phyloP scores from a whole-genome alignment of 2,797 vertebrate species.

The Neoniphon sammara region DNA sequence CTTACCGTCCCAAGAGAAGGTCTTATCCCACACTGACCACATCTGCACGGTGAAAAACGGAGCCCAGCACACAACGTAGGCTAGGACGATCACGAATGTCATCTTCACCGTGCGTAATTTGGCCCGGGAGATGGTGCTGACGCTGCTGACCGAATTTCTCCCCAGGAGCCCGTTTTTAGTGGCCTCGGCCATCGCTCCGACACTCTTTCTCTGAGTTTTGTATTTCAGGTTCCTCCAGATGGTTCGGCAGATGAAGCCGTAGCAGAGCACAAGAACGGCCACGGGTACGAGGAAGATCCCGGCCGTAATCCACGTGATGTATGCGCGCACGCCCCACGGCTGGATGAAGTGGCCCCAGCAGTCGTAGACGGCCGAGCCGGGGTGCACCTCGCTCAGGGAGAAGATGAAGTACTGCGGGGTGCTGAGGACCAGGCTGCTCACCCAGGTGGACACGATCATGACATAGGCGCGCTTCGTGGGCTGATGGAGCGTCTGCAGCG shows the following conservation, averaged over 20 bases:
- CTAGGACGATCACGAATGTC: constrained; percentile 93
- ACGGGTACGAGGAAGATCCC: constrained; percentile 90
- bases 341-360: constrained; percentile 91
- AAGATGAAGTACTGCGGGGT: constrained; percentile 92
- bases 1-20: constrained; percentile 82
- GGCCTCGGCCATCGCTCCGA: constrained; percentile 2
- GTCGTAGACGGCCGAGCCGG: constrained; percentile 88
- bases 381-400: constrained; percentile 87
- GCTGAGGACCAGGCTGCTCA: constrained; percentile 87
- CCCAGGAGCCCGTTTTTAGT: constrained; percentile 75
- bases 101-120: constrained; percentile 95
- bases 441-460: constrained; percentile 88
- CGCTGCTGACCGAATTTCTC: constrained; percentile 86
- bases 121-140: constrained; percentile 90
- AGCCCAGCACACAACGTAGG: constrained; percentile 92
- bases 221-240: constrained; percentile 91
- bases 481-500: constrained; percentile 88
- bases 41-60: constrained; percentile 95
- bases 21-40: constrained; percentile 94
- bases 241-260: constrained; percentile 89
- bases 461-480: constrained; percentile 83
- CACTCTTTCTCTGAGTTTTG: constrained; percentile 77
- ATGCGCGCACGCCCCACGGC: constrained; percentile 88
- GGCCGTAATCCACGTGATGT: constrained; percentile 91
- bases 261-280: constrained; percentile 85